Conservation (phyloP, 2,888 invertebrate genomes). For the Rhagophthalmus giganteus region DNA sequence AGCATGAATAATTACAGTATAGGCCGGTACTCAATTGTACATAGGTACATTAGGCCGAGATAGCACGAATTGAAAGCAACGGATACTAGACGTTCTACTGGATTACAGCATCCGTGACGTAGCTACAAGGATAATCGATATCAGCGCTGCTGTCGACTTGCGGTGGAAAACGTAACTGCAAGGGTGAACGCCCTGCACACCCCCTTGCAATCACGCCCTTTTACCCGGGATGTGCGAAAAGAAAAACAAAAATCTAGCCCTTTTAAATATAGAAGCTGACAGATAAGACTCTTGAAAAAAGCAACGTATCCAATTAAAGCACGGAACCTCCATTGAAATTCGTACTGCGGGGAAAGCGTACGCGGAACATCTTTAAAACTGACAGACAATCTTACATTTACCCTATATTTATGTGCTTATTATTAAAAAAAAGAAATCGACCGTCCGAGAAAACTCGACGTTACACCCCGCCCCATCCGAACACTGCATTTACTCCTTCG, state of each 20-base stretch:
- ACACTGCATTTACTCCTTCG: too few species aligned
- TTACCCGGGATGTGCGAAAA: conserved; percentile 39
- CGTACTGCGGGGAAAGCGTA: neutral
- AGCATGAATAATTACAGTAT: conserved; percentile 33
- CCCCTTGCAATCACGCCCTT: conserved; percentile 49
- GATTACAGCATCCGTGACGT: conserved; percentile 55
- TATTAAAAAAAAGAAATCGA: too few species aligned
- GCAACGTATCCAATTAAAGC: conserved; percentile 4
- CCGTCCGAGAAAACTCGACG: too few species aligned
- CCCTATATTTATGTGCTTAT: too few species aligned
- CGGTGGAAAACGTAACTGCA: conserved; percentile 44
- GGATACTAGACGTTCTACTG: conserved; percentile 46
- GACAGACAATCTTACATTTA: too few species aligned
- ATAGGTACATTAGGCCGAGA: conserved; percentile 38
- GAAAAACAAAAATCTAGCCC: conserved; percentile 20
- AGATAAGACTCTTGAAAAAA: conserved; percentile 8
- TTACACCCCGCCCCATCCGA: too few species aligned
- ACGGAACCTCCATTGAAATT: neutral
- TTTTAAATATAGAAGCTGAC: conserved; percentile 2
- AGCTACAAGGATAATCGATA: conserved; percentile 54
- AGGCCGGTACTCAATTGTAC: conserved; percentile 28
- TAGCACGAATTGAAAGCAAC: conserved; percentile 40
- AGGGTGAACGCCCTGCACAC: conserved; percentile 54
- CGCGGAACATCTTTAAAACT: too few species aligned
- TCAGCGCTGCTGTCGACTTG: conserved; percentile 50